Evolutionary conservation across 2,113 vertebrate species (phyloP), one percentile per base, ranked within the genome.

Genomic region (Phalacrocorax carbo): DNA sequence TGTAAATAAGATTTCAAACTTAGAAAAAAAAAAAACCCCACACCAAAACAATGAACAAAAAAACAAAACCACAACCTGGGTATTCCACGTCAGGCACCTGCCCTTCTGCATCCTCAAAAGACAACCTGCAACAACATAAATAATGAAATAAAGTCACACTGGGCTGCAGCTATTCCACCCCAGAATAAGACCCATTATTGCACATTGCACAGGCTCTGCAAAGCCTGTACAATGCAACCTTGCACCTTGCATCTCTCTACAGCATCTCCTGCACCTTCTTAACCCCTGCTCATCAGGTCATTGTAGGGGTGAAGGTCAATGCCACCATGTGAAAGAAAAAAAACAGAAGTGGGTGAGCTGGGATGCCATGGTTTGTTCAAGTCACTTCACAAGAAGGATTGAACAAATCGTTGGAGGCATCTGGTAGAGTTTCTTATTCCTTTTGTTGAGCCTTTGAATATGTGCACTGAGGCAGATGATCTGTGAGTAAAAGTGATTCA

Each of bases 401-500:
- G 61, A 89, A 44, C 44, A 84, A 79, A 66, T 66, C 15, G 86
- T 90, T 94, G 51, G 49, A 94, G 64, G 40, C 85, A 54, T 90
- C 52, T 92, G 85, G 27, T 32, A 48, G 54, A 73, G 26, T 83
- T 93, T 90, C 55, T 92, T 88, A 29, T 29, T 89, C 46, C 30
- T 90, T 92, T 82, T 84, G 48, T 68, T 64, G 38, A 75, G 72
- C 11, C 52, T 81, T 86, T 79, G 77, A 82, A 75, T 75, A 64
- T 25, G 23, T 65, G 72, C 21, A 48, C 80, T 34, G 69, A 76
- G 61, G 34, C 93, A 95, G 66, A 84, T 86, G 91, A 93, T 94
- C 61, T 71, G 42, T 93, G 89, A 89, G 80, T 82, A 95, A 89
- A 95, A 92, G 32, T 92, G 89, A 91, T 88, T 95, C 81, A 89